These are phyloP conservation scores for Therioaphis trifolii DNA, from an alignment of 2,888 invertebrate species.

Conservation along the genomic window DNA sequence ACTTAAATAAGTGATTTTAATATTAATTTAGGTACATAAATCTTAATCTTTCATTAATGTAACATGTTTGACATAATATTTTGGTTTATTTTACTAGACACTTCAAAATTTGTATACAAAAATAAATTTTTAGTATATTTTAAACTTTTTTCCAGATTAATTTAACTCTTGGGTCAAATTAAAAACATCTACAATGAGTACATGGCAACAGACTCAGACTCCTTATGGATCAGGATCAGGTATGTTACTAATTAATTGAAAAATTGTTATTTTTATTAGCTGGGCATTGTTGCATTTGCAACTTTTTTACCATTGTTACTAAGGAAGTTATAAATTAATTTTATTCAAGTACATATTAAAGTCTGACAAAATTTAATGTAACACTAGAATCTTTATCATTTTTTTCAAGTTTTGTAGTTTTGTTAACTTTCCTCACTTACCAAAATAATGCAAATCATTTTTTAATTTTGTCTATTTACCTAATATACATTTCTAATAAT, in stretches of 20 bases:
- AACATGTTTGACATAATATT: no score
- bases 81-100: no score
- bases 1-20: no score
- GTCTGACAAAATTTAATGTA: background rate
- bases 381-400: background rate
- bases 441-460: no score
- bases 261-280: background rate
- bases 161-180: background rate
- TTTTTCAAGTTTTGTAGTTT: background rate
- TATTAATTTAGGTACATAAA: no score
- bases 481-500: no score
- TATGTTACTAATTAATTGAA: background rate
- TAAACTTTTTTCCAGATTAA: conserved; percentile 40
- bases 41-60: no score
- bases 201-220: conserved; percentile 59
- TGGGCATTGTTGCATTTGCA: no score
- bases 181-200: conserved; percentile 42
- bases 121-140: no score
- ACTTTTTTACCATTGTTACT: no score
- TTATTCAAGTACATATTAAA: background rate
- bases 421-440: background rate
- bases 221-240: conserved; percentile 54
- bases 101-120: no score
- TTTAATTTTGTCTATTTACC: no score
- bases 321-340: background rate